Evolutionary conservation across 2,888 invertebrate species (phyloP).

Genomic region (Auanema sp.): DNA sequence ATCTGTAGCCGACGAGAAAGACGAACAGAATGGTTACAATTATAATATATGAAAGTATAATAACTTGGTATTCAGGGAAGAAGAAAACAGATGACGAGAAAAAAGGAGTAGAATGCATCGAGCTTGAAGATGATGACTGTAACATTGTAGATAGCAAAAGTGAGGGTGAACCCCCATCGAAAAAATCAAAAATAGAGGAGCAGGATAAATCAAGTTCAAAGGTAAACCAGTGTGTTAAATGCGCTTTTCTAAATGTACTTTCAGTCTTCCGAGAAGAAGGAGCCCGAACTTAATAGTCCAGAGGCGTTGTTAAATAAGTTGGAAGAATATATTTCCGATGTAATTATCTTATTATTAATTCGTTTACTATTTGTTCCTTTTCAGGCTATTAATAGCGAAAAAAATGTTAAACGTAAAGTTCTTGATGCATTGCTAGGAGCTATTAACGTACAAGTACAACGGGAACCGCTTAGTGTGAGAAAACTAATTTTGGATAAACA

Average conservation of each 20-base stretch:
- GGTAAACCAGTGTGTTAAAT: conserved; percentile 3
- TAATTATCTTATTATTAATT: too few relatives aligned
- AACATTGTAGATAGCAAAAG: conserved; percentile 6
- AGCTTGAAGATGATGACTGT: conserved; percentile 40
- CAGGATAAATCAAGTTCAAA: neutral
- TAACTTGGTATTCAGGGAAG: too few relatives aligned
- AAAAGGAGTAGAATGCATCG: conserved; percentile 40
- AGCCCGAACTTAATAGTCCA: conserved; percentile 42
- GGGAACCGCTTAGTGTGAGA: conserved; percentile 56
- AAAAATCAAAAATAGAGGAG: conserved; percentile 19
- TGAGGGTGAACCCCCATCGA: conserved; percentile 17
- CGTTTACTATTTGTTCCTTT: conserved; percentile 5
- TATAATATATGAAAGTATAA: too few relatives aligned
- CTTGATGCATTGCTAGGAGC: conserved; percentile 57
- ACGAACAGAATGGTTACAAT: too few relatives aligned
- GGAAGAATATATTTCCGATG: conserved; percentile 46
- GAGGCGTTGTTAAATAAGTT: conserved; percentile 49
- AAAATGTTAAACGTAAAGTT: conserved; percentile 51
- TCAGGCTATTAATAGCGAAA: conserved; percentile 37
- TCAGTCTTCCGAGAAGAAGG: conserved; percentile 28
- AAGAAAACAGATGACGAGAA: neutral
- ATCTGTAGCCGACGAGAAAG: too few relatives aligned
- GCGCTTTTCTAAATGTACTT: neutral
- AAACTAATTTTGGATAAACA: conserved; percentile 60
- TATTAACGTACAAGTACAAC: conserved; percentile 59